Base-by-base conservation (phyloP, 2,797 vertebrate species). In the Lagodon rhomboides region DNA sequence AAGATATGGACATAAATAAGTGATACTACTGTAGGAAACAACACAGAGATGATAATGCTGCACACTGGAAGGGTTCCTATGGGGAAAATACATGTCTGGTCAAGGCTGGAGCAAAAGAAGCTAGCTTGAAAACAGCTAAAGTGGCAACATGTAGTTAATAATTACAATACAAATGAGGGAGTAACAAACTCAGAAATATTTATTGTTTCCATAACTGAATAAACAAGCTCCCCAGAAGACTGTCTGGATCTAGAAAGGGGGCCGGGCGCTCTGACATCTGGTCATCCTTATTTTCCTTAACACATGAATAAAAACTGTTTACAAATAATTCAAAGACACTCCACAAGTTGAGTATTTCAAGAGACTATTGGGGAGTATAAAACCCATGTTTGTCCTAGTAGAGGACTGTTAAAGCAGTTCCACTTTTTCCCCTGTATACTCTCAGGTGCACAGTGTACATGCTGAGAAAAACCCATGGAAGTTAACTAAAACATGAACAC, bases 371-470 rank as follows among this genome's bases (percentile, higher is more conserved):
- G 13, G 17, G 15, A 34, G 15, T 25, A 18, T 46, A 46, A 47
- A 59, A 72, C 55, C 6, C 53, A 41, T 60, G 10, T 68, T 66
- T 59, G 58, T 68, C 68, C 6, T 3, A 17, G 65, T 1, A 1
- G 44, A 46, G 25, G n/a, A 51, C 25, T 4, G 50, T 12, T 17
- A 67, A 80, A 72, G 62, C 38, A 13, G 44, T 60, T 82, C 6
- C 10, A 34, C 46, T 66, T 66, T 55, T 51, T 22, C 62, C 20
- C 16, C 13, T 51, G 30, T 7, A 47, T 38, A 51, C 51, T 22
- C 25, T 67, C 79, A 79, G 61, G 70, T 76, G 75, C 56, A 51
- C 25, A 12, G 17, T 10, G 27, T 41, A 59, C 55, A 69, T 15
- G n/a, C 56, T 76, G 75, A 62, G 12, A 62, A 76, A 66, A 61